These are phyloP conservation scores for Crotalus tigris DNA, from an alignment of 2,113 vertebrate species.

Conservation along the genomic window DNA sequence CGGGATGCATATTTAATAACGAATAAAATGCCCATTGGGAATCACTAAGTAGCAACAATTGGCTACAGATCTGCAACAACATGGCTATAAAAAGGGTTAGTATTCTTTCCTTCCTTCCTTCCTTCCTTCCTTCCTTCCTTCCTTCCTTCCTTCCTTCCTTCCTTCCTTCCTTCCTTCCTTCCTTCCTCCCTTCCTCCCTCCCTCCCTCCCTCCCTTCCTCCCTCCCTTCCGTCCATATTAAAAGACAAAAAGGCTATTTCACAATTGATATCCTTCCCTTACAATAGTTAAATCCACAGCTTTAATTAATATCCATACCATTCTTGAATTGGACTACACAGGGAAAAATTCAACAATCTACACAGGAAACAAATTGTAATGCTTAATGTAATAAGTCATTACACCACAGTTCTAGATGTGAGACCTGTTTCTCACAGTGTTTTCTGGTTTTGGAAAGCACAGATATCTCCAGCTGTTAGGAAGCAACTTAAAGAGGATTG, in stretches of 20 bases:
- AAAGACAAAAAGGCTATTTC: background rate
- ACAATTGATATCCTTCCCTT: background rate
- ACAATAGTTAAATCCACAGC: background rate
- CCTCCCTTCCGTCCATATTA: background rate
- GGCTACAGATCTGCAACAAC: background rate
- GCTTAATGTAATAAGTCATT: background rate
- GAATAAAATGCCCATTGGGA: background rate
- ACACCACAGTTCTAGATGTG: background rate
- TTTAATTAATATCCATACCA: background rate
- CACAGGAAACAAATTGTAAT: background rate
- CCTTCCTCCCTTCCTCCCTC: background rate
- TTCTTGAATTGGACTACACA: background rate
- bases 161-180: too few species aligned
- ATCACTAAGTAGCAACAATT: background rate
- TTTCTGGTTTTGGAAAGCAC: background rate
- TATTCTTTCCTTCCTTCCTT: too few species aligned
- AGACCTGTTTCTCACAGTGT: background rate
- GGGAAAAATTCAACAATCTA: background rate
- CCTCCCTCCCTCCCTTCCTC: too few species aligned
- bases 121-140: background rate
- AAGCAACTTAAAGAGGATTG: background rate
- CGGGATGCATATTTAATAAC: background rate
- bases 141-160: background rate
- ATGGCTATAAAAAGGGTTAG: background rate
- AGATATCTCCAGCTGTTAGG: background rate